Percentiles rank a stretch among this genome's conserved stretches.
phyloP scores from a whole-genome alignment of 2,888 invertebrate species.

The Encarsia formosa region DNA sequence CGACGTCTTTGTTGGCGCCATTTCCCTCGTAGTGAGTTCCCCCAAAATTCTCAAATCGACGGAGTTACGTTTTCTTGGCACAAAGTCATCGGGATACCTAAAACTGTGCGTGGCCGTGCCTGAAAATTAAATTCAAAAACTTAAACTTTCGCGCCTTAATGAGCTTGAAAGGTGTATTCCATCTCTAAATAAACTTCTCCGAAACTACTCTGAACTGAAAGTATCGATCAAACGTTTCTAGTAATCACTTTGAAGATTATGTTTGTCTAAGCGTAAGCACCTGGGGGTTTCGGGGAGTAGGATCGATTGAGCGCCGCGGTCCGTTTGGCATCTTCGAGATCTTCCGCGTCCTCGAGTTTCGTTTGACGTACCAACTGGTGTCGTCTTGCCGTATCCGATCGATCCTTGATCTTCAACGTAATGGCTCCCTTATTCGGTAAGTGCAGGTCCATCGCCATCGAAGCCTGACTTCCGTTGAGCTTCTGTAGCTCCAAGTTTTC shows the following conservation, averaged over 20 bases:
- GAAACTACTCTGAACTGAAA: no score
- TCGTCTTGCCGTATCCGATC: slow-evolving; percentile 65
- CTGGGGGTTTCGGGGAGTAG: slow-evolving; percentile 38
- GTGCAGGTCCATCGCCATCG: slow-evolving; percentile 74
- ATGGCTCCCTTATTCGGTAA: slow-evolving; percentile 61
- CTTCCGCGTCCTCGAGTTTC: slow-evolving; percentile 68
- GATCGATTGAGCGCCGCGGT: slow-evolving; percentile 24
- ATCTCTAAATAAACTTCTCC: no score
- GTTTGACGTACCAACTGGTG: slow-evolving; percentile 74
- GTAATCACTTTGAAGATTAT: no score
- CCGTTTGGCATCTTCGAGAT: slow-evolving; percentile 42
- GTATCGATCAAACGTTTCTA: no score
- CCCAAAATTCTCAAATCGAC: slow-evolving; percentile 44
- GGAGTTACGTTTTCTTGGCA: slow-evolving; percentile 45
- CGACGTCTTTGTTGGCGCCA: slow-evolving; percentile 38
- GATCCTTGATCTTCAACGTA: slow-evolving; percentile 60
- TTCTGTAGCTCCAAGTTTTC: slow-evolving; percentile 25
- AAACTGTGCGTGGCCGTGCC: no score
- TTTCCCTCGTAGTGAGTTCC: slow-evolving; percentile 38
- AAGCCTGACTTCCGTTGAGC: slow-evolving; percentile 62
- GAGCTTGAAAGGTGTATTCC: no score
- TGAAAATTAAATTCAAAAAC: no score
- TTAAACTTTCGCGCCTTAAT: no score
- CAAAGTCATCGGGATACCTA: slow-evolving; percentile 46
- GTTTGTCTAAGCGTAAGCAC: no score